Base-by-base conservation (phyloP, 53 echinoderm and acorn worm species). In the Crossaster papposus region DNA sequence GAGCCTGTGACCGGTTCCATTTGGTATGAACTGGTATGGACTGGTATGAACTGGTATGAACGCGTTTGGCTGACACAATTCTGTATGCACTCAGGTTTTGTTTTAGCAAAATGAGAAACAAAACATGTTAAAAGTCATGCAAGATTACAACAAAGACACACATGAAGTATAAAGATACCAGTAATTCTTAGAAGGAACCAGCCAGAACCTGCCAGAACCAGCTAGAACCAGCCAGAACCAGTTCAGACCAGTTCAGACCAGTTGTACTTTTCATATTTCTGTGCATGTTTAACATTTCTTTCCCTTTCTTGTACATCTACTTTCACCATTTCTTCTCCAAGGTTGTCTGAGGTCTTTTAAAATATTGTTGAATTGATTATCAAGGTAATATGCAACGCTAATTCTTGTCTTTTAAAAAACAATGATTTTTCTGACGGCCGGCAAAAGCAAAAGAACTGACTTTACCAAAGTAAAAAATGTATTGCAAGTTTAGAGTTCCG, bases 251-350 rank as follows among this genome's bases (percentile, higher is more conserved):
- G 84, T 84, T 84, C 84, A n/a, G 73, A 23, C 84, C 72, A 53
- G 84, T 68, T 65, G 37, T 54, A 58, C 3, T 75, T 75, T 24
- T 52, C 83, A 83, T 70, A 84, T 84, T 84, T 84, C 84, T 84
- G 44, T 84, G 84, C 84, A 84, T 84, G 84, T 51, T 51, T 84
- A 84, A 84, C 84, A 84, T 71, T 72, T 84, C 84, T 84, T 72
- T 23, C 51, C 71, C 84, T 84, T 72, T 84, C 72, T 72, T 24
- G 51, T 24, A 84, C 54, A 52, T 84, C 84, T 84, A 65, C 84
- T 84, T 72, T 84, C 53, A 84, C 53, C 84, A 84, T 84, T 71
- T 84, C 84, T 71, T 65, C 84, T 71, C 31, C 23, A 82, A 64
- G 82, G 65, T 82, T 15, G 34, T 73, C 17, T 73, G 24, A 14